These are phyloP conservation scores for Papilio machaon DNA, from an alignment of 1,140 invertebrate species.

Conservation along the genomic window DNA sequence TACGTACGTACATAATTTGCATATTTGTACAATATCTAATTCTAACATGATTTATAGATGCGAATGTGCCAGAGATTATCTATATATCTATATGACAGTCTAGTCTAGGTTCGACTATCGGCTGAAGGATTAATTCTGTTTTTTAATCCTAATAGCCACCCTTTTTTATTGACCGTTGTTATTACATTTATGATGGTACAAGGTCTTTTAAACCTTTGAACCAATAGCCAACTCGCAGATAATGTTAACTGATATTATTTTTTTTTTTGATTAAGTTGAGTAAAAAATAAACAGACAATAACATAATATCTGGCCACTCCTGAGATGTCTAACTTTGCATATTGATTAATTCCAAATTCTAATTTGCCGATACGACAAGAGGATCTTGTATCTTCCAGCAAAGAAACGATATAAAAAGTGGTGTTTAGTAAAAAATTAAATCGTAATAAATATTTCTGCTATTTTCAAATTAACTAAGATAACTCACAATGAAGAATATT, in stretches of 20 bases:
- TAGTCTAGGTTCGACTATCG: too few relatives aligned
- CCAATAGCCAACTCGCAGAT: too few relatives aligned
- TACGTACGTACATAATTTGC: constrained; percentile 4
- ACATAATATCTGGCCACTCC: background rate
- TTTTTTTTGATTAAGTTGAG: background rate
- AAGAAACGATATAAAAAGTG: background rate
- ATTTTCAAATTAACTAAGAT: background rate
- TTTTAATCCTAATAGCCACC: too few relatives aligned
- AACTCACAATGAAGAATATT: background rate
- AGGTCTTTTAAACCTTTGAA: too few relatives aligned
- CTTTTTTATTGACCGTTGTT: too few relatives aligned
- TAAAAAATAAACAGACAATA: background rate
- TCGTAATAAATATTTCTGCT: background rate
- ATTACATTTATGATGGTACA: too few relatives aligned
- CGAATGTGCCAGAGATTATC: background rate
- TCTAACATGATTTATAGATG: background rate
- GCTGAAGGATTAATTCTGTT: too few relatives aligned
- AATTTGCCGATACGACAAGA: background rate
- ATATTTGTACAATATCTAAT: constrained; percentile 10
- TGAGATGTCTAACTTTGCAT: background rate
- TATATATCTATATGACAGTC: background rate
- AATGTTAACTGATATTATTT: background rate
- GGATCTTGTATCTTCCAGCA: background rate
- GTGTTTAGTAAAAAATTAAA: background rate
- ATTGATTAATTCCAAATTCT: background rate